These are phyloP conservation scores for Gambusia affinis DNA, from an alignment of 2,113 vertebrate species.

Conservation along the genomic window DNA sequence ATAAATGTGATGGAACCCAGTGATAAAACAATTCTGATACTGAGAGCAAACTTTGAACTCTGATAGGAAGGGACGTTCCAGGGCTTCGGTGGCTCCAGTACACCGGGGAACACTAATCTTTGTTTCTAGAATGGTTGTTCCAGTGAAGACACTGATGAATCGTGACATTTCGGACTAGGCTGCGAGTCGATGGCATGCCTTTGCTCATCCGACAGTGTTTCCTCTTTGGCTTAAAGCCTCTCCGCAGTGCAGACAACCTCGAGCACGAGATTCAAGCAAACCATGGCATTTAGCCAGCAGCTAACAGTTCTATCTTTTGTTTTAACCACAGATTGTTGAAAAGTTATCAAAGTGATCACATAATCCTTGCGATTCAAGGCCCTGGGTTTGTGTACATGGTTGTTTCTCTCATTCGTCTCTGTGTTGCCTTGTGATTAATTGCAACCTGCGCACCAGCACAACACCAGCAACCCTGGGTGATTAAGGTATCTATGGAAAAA, in stretches of 20 bases:
- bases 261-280: slow-evolving; percentile 4
- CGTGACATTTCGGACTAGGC: slow-evolving; percentile 12
- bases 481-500: background rate
- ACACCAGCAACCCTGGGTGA: too few relatives aligned
- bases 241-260: slow-evolving; percentile 35
- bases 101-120: slow-evolving; percentile 16
- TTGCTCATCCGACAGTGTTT: slow-evolving; percentile 41
- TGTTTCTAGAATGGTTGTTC: slow-evolving; percentile 35
- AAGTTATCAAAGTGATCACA: too few relatives aligned
- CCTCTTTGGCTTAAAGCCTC: slow-evolving; percentile 32
- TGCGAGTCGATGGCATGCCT: slow-evolving; percentile 11
- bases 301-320: too few relatives aligned
- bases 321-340: too few relatives aligned
- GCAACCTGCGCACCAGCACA: background rate
- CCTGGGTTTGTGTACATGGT: background rate
- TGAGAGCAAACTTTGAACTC: slow-evolving; percentile 42
- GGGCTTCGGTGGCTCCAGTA: slow-evolving; percentile 1
- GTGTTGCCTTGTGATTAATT: background rate
- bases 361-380: background rate
- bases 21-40: slow-evolving; percentile 25
- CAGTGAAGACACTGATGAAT: slow-evolving; percentile 16
- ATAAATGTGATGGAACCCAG: slow-evolving; percentile 1
- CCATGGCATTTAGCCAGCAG: too few relatives aligned
- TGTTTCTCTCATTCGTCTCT: too few relatives aligned
- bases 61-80: slow-evolving; percentile 7